phyloP scores from a whole-genome alignment of 2,113 vertebrate species.

The Xiphophorus maculatus region DNA sequence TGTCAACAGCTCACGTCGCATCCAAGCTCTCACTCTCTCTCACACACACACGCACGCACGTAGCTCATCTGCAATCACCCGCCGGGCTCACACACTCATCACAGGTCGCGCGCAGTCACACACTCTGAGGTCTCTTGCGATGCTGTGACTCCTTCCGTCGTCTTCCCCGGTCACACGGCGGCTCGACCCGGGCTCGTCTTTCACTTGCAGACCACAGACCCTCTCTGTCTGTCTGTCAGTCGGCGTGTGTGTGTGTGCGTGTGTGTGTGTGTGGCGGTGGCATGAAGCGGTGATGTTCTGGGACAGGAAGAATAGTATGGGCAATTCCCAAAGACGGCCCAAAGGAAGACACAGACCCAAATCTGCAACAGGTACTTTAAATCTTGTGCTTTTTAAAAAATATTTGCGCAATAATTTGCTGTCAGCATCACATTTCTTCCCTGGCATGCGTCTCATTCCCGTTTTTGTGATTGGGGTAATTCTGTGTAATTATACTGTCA shows the following conservation, averaged over 20 bases:
- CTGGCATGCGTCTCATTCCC: not conserved
- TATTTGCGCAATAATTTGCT: not conserved
- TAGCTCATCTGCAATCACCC: slow-evolving; percentile 56
- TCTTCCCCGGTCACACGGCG: slow-evolving; percentile 16
- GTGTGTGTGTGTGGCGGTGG: slow-evolving; percentile 66
- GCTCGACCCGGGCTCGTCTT: slow-evolving; percentile 1
- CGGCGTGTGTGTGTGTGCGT: slow-evolving; percentile 56
- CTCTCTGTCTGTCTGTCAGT: slow-evolving; percentile 27
- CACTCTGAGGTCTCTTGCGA: slow-evolving; percentile 40
- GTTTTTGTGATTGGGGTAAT: not conserved
- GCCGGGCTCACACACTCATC: slow-evolving; percentile 22
- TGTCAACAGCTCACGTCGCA: slow-evolving; percentile 66
- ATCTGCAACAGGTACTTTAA: slow-evolving; percentile 80
- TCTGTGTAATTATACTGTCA: not conserved
- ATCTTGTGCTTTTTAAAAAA: not conserved
- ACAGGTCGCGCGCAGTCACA: slow-evolving; percentile 35
- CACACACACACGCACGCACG: slow-evolving; percentile 20
- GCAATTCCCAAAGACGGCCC: slow-evolving; percentile 81
- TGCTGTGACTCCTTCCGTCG: slow-evolving; percentile 52
- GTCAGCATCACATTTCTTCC: not conserved
- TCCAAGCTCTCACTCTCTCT: not conserved
- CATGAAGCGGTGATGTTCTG: slow-evolving; percentile 84
- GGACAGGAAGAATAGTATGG: slow-evolving; percentile 82
- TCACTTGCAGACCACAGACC: slow-evolving; percentile 14
- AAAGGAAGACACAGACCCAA: slow-evolving; percentile 83